Evolutionary conservation across 2,888 invertebrate genomes (phyloP), one percentile per base, ranked within the genome.

Genomic region (Melanchra persicariae): DNA sequence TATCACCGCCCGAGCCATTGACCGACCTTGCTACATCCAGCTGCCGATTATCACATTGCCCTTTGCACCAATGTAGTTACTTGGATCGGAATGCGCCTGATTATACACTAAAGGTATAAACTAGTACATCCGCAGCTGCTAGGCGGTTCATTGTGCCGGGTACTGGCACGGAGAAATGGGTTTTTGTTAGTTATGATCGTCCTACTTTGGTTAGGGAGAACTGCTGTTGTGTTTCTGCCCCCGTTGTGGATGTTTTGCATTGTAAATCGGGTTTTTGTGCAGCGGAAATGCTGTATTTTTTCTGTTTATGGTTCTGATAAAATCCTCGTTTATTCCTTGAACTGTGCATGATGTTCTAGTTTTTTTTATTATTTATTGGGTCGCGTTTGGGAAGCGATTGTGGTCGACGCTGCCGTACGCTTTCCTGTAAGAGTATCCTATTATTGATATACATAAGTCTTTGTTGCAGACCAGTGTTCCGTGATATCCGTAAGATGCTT

Each of bases 61-160:
- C 82, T 83, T 85, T 82, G 84, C 70, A 67, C 81, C 73, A 54
- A 34, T 64, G 60, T 54, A 64, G 59, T 49, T 22, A 34, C 64
- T 51, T 47, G 67, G 64, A 45, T 26, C 57, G 72, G 76, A 71
- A 82, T 85, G 83, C 75, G 83, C 66, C 54, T 71, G 64, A 70
- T 74, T 70, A 73, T 73, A 63, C 54, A 19, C 49, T 45, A 30
- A 40, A 54, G 54, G 54, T 66, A 54, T 66, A 65, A 82, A 83
- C 64, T 79, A 69, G 66, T 61, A 67, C 80, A 79, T 85, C 85
- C 85, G 83, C n/a, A 45, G 49, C 62, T 65, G 61, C 43, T 78
- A 64, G 61, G 15, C 40, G 30, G 83, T 82, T 70, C 62, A 78
- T 70, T 82, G 83, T 85, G 74, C 58, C n/a, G 7, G 8, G 69